These are phyloP conservation scores for Aphrophora alni DNA, from an alignment of 2,888 invertebrate species.

Conservation along the genomic window DNA sequence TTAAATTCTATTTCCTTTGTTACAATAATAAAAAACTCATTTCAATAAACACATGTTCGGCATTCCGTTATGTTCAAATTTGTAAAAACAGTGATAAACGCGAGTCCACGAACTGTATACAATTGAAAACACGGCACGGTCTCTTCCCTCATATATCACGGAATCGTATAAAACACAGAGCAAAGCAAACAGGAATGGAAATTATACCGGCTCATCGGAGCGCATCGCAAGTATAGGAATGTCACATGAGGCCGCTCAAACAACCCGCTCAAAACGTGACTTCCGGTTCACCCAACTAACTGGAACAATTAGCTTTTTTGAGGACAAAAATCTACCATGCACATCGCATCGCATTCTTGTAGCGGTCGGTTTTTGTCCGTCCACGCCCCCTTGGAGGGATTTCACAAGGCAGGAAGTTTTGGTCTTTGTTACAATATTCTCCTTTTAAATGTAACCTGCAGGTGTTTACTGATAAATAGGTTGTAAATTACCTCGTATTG, in stretches of 20 bases:
- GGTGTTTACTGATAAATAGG: not conserved
- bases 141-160: not conserved
- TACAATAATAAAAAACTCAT: no score
- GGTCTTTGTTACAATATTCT: not conserved
- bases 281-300: not conserved
- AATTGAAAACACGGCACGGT: not conserved
- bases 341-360: not conserved
- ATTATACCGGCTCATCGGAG: not conserved
- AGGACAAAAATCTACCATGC: not conserved
- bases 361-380: not conserved
- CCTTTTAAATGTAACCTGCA: not conserved
- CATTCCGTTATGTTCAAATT: no score
- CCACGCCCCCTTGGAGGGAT: no score
- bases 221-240: not conserved
- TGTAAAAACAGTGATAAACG: no score
- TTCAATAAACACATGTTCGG: no score
- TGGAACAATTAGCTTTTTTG: constrained; percentile 5
- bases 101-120: no score
- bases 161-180: not conserved
- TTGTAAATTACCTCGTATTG: not conserved
- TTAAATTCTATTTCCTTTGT: no score
- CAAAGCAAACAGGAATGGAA: not conserved
- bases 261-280: not conserved
- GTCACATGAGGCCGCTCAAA: not conserved
- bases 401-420: not conserved